phyloP scores from a whole-genome alignment of 2,888 invertebrate genomes.

The Charanyca ferruginea region DNA sequence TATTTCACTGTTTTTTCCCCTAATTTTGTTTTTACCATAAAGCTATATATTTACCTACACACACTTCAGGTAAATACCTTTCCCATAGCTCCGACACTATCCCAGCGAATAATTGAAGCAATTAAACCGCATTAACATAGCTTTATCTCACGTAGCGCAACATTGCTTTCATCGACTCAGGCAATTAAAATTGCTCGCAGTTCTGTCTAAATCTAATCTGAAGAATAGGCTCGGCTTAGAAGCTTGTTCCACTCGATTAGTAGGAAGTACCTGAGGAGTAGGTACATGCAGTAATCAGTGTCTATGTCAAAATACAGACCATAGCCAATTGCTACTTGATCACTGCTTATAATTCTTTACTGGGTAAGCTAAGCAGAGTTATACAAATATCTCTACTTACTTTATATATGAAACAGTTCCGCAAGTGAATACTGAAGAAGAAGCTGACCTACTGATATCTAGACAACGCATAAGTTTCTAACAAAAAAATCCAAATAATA shows the following conservation, averaged over 20 bases:
- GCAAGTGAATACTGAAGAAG: too few relatives aligned
- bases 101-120: slow-evolving; percentile 26
- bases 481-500: too few relatives aligned
- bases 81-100: slow-evolving; percentile 31
- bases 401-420: too few relatives aligned
- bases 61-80: slow-evolving; percentile 7
- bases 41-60: slow-evolving; percentile 1
- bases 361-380: not conserved
- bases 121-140: slow-evolving; percentile 28
- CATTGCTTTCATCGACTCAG: slow-evolving; percentile 25
- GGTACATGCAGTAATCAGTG: slow-evolving; percentile 10
- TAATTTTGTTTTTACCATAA: too few relatives aligned
- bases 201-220: slow-evolving; percentile 48
- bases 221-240: slow-evolving; percentile 37
- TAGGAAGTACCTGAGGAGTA: not conserved
- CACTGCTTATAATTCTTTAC: too few relatives aligned
- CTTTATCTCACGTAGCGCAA: slow-evolving; percentile 26
- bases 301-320: not conserved
- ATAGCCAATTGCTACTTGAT: not conserved
- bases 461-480: too few relatives aligned
- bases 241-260: slow-evolving; percentile 38
- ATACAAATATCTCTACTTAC: not conserved
- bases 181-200: slow-evolving; percentile 45
- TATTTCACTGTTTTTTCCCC: too few relatives aligned
- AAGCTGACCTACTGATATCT: too few relatives aligned